Evolutionary conservation across 2,797 vertebrate species (phyloP).

Genomic region (Pangasius djambal): DNA sequence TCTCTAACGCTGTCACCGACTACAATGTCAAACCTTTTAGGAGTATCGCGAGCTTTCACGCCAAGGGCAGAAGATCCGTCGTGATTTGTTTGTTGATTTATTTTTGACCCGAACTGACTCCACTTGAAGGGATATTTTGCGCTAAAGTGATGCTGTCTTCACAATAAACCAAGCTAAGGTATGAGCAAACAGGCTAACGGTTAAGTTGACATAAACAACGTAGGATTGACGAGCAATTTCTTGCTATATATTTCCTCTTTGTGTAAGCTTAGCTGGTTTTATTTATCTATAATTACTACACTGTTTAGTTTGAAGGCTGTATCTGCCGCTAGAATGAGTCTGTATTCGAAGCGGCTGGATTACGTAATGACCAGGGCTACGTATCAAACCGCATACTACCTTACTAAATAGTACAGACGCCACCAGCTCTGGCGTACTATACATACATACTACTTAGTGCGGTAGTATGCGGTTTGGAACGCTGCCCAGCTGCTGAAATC

Average conservation of each 20-base stretch:
- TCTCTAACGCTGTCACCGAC: constrained; percentile 55
- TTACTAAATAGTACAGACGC: background rate
- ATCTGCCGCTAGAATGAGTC: background rate
- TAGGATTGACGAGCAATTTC: background rate
- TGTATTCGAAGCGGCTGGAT: background rate
- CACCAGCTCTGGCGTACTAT: background rate
- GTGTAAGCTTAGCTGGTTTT: too few relatives aligned
- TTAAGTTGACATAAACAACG: background rate
- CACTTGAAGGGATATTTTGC: background rate
- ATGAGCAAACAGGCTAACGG: background rate
- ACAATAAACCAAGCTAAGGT: constrained; percentile 21
- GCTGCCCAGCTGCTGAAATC: constrained; percentile 5
- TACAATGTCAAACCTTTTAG: constrained; percentile 70
- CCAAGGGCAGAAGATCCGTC: constrained; percentile 59
- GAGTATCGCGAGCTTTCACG: constrained; percentile 61
- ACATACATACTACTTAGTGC: background rate
- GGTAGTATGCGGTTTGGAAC: background rate
- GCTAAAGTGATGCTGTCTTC: constrained; percentile 15
- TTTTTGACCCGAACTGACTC: background rate
- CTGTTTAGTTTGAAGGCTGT: background rate
- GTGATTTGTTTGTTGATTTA: constrained; percentile 52
- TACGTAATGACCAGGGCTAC: constrained; percentile 23
- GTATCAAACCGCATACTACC: constrained; percentile 23
- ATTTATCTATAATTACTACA: background rate
- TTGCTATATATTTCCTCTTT: background rate